These are phyloP conservation scores for Pomacea canaliculata DNA, from an alignment of 2,888 invertebrate genomes.

Conservation along the genomic window DNA sequence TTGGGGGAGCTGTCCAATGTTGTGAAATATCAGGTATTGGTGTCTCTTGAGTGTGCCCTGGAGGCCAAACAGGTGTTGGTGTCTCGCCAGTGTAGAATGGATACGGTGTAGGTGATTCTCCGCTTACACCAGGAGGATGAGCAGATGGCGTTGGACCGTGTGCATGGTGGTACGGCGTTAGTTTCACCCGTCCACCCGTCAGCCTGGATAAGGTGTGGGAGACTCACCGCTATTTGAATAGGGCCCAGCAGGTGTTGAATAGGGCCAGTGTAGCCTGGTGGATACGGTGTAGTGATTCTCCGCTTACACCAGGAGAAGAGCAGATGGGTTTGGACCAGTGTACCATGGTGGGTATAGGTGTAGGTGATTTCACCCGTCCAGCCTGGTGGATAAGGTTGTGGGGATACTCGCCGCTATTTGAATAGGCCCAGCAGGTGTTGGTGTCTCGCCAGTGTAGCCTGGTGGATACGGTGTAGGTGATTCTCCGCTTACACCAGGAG, in stretches of 20 bases:
- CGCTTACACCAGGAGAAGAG: conserved; percentile 3
- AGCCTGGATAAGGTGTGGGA: conserved; percentile 30
- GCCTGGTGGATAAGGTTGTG: conserved; percentile 3
- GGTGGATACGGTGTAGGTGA: background rate
- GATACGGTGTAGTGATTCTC: conserved; percentile 1
- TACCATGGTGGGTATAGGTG: background rate
- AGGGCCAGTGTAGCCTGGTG: conserved; percentile 10
- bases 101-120: conserved; percentile 23
- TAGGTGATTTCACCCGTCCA: too few relatives aligned
- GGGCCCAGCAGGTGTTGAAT: conserved; percentile 13
- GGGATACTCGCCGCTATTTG: too few relatives aligned
- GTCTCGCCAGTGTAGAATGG: too few relatives aligned
- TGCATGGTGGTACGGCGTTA: too few relatives aligned
- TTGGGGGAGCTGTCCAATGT: too few relatives aligned
- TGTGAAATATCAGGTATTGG: too few relatives aligned
- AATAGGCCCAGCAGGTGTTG: too few relatives aligned
- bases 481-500: background rate
- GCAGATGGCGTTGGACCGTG: conserved; percentile 12
- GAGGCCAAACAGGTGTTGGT: too few relatives aligned
- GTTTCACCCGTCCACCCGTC: too few relatives aligned
- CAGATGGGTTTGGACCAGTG: background rate
- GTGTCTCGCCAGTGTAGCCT: background rate
- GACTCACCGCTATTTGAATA: background rate
- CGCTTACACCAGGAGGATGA: conserved; percentile 11
- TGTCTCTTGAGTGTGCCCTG: too few relatives aligned